Base-by-base conservation (phyloP, 2,797 vertebrate species). In the Gallirallus australis region DNA sequence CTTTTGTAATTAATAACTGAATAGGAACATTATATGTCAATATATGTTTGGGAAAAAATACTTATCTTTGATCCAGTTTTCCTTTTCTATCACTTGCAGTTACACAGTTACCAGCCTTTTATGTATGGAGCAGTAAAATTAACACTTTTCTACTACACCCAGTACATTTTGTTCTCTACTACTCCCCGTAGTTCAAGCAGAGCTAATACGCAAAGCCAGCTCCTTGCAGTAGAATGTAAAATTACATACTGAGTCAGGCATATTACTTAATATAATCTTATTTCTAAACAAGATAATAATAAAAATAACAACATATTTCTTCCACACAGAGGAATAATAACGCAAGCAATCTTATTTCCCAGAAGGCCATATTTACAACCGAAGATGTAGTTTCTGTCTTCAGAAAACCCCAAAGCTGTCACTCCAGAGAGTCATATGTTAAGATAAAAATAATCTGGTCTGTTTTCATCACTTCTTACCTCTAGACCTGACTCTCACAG, bases 261-360 rank as follows among this genome's bases (percentile, higher is more conserved):
- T 50, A 83, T 60, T 79, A 70, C 39, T 89, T 52, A 77, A 15
- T 33, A 39, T 39, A 80, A 80, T 66, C 78, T 59, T 66, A 87
- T 50, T 89, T 91, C 71, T 86, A 80, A 94, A 73, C 28, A 84
- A 75, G n/a, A 48, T 77, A 69, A 88, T 82, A 86, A 89, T 88
- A 88, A 95, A 91, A 92, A 89, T 54, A 84, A 69, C 20, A 71
- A 56, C 20, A 52, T 54, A 73, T 65, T 91, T 64, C 31, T 82
- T 77, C 40, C 28, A 60, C 68, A 33, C 21, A 40, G 17, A 82
- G 56, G 31, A 93, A 83, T 8, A 93, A 83, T 11, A 91, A 82
- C 5, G 8, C 17, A 61, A 56, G 31, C 40, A 40, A 50, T 47
- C 45, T 94, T 93, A 94, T 89, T 96, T 93, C 91, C 91, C 94